Evolutionary conservation across 1,140 invertebrate species (phyloP).

Genomic region (Ostrea edulis): DNA sequence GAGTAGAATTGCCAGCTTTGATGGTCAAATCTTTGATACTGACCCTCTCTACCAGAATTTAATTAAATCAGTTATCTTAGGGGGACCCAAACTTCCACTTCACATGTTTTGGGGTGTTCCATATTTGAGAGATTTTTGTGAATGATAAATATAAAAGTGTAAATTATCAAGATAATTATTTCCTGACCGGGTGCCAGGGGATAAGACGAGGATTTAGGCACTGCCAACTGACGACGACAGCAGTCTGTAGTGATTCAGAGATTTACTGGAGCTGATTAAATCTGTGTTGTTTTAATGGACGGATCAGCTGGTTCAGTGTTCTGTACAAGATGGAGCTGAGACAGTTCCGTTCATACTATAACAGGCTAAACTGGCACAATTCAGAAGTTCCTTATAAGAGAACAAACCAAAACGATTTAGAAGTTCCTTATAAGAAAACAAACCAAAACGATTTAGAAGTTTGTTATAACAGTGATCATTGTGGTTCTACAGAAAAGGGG

Average conservation of each 20-base stretch:
- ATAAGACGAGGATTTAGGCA: constrained; percentile 8
- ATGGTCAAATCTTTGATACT: not conserved
- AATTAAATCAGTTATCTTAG: constrained; percentile 16
- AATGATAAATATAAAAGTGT: not conserved
- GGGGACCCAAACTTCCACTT: not conserved
- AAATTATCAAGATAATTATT: constrained; percentile 4
- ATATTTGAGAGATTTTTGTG: not conserved
- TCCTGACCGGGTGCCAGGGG: constrained; percentile 4
- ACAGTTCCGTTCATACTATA: not conserved
- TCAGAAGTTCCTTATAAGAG: not conserved
- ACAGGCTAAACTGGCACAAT: not conserved
- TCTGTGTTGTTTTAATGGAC: constrained; percentile 15
- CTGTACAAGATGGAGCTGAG: not conserved
- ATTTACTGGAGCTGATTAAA: constrained; percentile 22
- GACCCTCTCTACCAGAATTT: not conserved
- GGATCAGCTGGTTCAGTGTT: constrained; percentile 3
- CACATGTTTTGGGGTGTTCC: not conserved
- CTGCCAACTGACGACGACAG: constrained; percentile 2
- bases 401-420: not conserved
- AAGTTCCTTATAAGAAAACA: not conserved
- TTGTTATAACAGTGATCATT: not conserved
- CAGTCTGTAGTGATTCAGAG: not conserved
- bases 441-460: not conserved
- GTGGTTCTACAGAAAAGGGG: not conserved
- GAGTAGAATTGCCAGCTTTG: not conserved